Conservation (phyloP, 2,113 vertebrate genomes). For the Aspiorhynchus laticeps region DNA sequence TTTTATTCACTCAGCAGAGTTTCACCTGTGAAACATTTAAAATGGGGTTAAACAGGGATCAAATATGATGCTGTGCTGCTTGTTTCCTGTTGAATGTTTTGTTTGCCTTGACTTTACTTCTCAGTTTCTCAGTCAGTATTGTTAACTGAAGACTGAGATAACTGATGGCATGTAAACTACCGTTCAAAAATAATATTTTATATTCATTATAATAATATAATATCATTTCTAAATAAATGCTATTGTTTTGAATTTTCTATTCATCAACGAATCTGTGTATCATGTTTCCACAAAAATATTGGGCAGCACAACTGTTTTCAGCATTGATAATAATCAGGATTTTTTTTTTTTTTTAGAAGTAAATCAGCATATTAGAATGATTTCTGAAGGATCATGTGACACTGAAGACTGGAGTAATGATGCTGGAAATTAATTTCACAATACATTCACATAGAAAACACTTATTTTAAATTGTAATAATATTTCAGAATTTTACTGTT, state of each 20-base stretch:
- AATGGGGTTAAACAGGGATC: background rate
- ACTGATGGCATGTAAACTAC: background rate
- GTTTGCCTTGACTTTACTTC: background rate
- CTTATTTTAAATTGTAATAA: background rate
- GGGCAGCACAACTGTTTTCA: too few species aligned
- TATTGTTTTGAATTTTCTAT: background rate
- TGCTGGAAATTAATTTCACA: background rate
- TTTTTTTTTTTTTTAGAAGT: background rate
- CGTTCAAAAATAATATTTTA: too few species aligned
- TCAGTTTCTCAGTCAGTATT: background rate
- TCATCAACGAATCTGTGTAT: background rate
- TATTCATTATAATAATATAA: too few species aligned
- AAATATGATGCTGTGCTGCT: background rate
- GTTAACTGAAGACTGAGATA: background rate
- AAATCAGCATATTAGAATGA: background rate
- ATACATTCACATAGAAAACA: background rate
- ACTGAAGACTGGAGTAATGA: background rate
- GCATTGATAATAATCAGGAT: too few species aligned
- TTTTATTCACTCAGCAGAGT: background rate
- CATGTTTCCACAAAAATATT: too few species aligned
- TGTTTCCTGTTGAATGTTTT: background rate
- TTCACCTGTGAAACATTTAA: background rate
- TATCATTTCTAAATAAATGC: background rate
- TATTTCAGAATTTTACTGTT: background rate
- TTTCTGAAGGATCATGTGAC: background rate